Conservation (phyloP, 2,888 invertebrate species). For the Calliphora vomitoria region DNA sequence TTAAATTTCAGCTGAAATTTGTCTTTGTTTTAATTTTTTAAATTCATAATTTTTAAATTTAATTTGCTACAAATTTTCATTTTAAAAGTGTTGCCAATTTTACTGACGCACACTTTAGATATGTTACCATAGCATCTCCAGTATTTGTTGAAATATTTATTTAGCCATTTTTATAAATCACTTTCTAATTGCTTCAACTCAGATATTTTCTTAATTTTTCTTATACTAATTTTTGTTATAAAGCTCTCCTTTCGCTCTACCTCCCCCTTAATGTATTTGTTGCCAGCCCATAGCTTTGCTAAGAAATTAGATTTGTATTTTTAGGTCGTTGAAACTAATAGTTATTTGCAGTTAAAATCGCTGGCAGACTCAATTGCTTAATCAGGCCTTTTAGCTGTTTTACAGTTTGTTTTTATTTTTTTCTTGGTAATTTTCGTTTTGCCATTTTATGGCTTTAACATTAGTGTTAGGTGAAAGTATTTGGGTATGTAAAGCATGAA, state of each 20-base stretch:
- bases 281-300: background rate
- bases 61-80: too few relatives aligned
- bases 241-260: background rate
- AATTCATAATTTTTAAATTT: too few relatives aligned
- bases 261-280: background rate
- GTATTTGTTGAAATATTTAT: too few relatives aligned
- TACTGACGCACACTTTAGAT: too few relatives aligned
- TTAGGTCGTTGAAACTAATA: constrained; percentile 6
- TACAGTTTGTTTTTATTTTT: background rate
- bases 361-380: constrained; percentile 20
- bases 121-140: too few relatives aligned
- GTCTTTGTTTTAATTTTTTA: too few relatives aligned
- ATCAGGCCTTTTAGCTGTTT: constrained; percentile 26
- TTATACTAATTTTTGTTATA: background rate
- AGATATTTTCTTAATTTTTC: too few relatives aligned
- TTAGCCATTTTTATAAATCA: too few relatives aligned
- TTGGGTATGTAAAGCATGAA: background rate
- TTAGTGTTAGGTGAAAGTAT: constrained; percentile 32
- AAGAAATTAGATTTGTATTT: constrained; percentile 5
- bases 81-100: too few relatives aligned
- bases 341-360: constrained; percentile 22
- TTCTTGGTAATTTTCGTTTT: too few relatives aligned
- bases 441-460: constrained; percentile 8
- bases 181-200: too few relatives aligned
- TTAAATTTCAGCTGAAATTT: too few relatives aligned